Percentiles rank a stretch among this genome's conserved stretches.
phyloP scores from a whole-genome alignment of 2,113 vertebrate species.

The Piprites chloris region DNA sequence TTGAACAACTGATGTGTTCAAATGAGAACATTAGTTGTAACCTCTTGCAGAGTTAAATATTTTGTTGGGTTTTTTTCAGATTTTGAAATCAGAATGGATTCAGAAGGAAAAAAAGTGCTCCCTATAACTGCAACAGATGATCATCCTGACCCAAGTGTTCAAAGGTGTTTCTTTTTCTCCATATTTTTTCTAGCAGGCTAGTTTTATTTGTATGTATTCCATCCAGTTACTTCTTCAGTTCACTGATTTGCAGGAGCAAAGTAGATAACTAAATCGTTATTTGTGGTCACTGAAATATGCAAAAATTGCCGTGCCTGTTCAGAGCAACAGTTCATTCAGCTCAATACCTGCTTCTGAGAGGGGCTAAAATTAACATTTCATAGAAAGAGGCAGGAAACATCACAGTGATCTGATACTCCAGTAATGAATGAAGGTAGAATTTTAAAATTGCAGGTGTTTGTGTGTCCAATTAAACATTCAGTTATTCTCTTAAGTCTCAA shows the following conservation, averaged over 20 bases:
- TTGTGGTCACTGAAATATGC: neutral
- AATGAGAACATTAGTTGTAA: neutral
- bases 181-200: neutral
- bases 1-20: neutral
- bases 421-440: neutral
- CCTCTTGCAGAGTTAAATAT: slow-evolving; percentile 4
- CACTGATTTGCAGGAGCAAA: neutral
- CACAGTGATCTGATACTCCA: neutral
- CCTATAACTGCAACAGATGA: slow-evolving; percentile 31
- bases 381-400: neutral
- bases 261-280: neutral
- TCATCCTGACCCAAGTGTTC: neutral
- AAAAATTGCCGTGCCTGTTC: neutral
- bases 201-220: neutral
- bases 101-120: slow-evolving; percentile 57
- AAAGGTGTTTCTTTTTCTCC: slow-evolving; percentile 58
- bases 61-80: slow-evolving; percentile 66
- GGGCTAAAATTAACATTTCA: neutral
- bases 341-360: neutral
- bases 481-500: neutral
- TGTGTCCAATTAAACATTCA: neutral
- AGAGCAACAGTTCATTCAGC: neutral
- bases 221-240: neutral
- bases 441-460: neutral
- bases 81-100: slow-evolving; percentile 78